Conservation (phyloP, 2,888 invertebrate species). For the Eilema caniola region DNA sequence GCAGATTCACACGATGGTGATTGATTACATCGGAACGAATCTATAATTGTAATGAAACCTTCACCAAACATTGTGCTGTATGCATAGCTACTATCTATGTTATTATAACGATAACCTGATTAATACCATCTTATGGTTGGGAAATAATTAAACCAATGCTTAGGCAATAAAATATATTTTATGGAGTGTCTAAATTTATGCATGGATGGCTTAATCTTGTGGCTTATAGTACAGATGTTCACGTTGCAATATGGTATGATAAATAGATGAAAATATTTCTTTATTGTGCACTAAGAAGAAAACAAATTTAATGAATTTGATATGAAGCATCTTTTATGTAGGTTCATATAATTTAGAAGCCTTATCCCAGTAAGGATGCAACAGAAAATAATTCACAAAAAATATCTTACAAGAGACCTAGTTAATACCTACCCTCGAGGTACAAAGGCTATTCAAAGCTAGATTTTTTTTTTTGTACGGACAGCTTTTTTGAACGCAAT, state of each 20-base stretch:
- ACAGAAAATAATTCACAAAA: not conserved
- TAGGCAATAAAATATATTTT: not conserved
- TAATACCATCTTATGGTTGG: not conserved
- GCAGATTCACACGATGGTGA: slow-evolving; percentile 11
- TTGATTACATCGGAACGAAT: slow-evolving; percentile 39
- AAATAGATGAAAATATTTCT: too few species aligned
- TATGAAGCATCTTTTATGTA: too few species aligned
- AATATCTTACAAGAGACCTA: not conserved
- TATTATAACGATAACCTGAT: not conserved
- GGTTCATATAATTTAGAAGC: too few species aligned
- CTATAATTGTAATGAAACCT: slow-evolving; percentile 34
- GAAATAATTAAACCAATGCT: not conserved
- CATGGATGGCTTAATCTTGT: not conserved
- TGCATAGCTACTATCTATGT: not conserved
- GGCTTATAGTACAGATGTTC: too few species aligned
- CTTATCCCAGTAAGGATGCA: too few species aligned
- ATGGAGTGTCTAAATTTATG: not conserved
- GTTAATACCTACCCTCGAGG: not conserved
- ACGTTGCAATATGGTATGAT: too few species aligned
- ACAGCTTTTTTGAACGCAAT: not conserved
- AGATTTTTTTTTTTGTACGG: not conserved
- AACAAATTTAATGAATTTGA: too few species aligned
- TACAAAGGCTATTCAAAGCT: not conserved
- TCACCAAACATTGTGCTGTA: slow-evolving; percentile 20
- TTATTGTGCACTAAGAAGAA: too few species aligned